Conservation (phyloP, 1,140 invertebrate species). For the Drosophila kurseongensis region DNA sequence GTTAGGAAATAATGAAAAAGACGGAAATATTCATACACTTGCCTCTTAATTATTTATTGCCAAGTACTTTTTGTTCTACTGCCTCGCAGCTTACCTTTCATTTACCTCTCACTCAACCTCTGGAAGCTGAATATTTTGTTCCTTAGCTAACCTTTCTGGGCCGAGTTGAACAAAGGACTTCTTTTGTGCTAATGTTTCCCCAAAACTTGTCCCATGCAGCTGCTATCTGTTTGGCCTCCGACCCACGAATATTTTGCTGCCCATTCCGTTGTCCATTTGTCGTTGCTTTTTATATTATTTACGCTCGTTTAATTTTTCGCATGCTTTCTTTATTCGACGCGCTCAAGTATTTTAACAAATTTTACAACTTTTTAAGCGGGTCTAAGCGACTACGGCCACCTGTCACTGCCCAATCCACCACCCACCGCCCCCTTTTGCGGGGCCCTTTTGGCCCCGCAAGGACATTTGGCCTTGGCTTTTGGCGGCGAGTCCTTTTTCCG, state of each 20-base stretch:
- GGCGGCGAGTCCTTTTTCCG: conserved; percentile 20
- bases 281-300: conserved; percentile 66
- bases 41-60: background rate
- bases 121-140: conserved; percentile 2
- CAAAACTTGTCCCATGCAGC: conserved; percentile 10
- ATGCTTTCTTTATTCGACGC: conserved; percentile 47
- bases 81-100: background rate
- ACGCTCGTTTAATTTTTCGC: conserved; percentile 72
- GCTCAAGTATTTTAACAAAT: conserved; percentile 72
- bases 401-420: background rate
- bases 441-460: conserved; percentile 8
- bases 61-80: background rate
- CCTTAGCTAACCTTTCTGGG: conserved; percentile 5
- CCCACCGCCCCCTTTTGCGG: background rate
- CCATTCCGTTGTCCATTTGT: conserved; percentile 49
- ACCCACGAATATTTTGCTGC: too few species aligned
- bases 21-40: background rate
- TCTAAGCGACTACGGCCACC: conserved; percentile 35
- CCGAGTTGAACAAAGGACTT: background rate
- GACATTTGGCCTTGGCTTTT: conserved; percentile 53
- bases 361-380: conserved; percentile 73
- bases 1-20: background rate
- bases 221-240: conserved; percentile 14
- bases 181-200: background rate
- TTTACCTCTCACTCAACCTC: background rate